Conservation (phyloP, 92 coral and sea anemone species). For the Heliopora coerulea region DNA sequence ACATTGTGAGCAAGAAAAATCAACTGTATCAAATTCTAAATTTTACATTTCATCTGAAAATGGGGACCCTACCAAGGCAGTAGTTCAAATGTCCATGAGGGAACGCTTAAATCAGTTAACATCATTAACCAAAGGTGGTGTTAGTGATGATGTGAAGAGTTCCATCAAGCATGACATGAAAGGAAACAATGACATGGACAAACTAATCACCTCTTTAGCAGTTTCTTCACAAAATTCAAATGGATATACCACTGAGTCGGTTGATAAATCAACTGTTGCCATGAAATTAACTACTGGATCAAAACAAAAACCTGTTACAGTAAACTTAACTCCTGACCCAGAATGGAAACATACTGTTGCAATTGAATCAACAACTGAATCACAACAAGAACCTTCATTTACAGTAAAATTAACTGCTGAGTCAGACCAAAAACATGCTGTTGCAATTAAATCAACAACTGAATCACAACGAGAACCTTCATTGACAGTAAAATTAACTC, state of each 20-base stretch:
- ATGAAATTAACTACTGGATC: background rate
- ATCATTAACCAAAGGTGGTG: slow-evolving; percentile 9
- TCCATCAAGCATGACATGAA: background rate
- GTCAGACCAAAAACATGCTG: background rate
- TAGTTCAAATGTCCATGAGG: slow-evolving; percentile 26
- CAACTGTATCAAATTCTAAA: slow-evolving; percentile 5
- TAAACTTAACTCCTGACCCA: background rate
- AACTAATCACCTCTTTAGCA: slow-evolving; percentile 13
- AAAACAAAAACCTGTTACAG: background rate
- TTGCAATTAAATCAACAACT: no score
- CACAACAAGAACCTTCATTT: no score
- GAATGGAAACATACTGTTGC: no score
- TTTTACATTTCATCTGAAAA: slow-evolving; percentile 22
- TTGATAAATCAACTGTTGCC: background rate
- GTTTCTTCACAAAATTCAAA: background rate
- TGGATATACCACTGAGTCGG: background rate
- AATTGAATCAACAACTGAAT: no score
- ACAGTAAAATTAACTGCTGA: no score
- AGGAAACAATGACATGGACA: background rate
- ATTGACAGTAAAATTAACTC: background rate
- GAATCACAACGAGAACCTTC: no score
- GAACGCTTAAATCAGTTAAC: slow-evolving; percentile 30
- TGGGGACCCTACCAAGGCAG: slow-evolving; percentile 4
- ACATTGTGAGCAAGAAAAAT: background rate
- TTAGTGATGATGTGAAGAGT: background rate